Base-by-base conservation (phyloP, 2,888 invertebrate genomes). In the Melipona beecheii region DNA sequence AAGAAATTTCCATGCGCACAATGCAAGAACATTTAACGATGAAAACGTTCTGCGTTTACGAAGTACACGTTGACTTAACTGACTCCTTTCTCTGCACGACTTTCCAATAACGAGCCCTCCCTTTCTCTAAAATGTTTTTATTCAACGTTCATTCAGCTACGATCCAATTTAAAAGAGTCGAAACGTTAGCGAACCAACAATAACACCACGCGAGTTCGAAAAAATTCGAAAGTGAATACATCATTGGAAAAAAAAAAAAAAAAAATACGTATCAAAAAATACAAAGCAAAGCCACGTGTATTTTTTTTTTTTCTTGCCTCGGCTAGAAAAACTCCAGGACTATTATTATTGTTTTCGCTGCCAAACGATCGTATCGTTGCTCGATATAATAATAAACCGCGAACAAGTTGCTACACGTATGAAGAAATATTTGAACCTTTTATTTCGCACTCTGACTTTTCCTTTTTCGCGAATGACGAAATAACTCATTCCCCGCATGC, bases 341-440 rank as follows among this genome's bases (percentile, higher is more conserved):
- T 60, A 58, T 24, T 24, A 68, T 52, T 65, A 66, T 36, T n/a
- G 64, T 82, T 75, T 43, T 81, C 56, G 70, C 75, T 70, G 81
- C 6, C 68, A 50, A 82, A 82, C 79, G 68, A 62, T 78, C 52
- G 24, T 69, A 50, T n/a, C 64, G 56, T 50, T 68, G 31, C n/a
- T 13, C 24, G 60, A 49, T 50, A 24, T 68, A 71, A 79, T 78
- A 68, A 54, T 49, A 27, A 52, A 72, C 78, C 68, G 49, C 54
- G n/a, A 79, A 17, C 72, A 24, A 43, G 17, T 81, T 49, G 43
- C 60, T 49, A 17, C 65, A 54, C 49, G 60, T 24, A 66, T 71
- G 49, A 82, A 13, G 81, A 71, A 81, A 65, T 24, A 49, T 43
- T 43, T 66, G n/a, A 5, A 74, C 56, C 52, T 74, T 66, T 60